phyloP scores from a whole-genome alignment of 2,797 vertebrate species.

The Leucoraja ocellata region DNA sequence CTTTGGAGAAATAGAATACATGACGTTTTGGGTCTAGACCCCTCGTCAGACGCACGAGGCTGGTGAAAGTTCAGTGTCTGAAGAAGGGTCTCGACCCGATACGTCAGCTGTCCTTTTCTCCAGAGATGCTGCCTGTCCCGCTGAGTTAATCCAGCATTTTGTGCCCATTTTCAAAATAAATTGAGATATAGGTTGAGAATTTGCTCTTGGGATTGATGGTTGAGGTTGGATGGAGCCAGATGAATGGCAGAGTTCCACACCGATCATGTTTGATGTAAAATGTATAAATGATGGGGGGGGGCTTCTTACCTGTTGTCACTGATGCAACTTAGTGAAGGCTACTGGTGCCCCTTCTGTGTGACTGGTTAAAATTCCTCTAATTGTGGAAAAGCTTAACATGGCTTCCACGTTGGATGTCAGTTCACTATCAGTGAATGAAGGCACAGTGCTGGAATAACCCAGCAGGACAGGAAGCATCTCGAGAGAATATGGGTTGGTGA shows the following conservation, averaged over 20 bases:
- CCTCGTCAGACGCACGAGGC: too few relatives aligned
- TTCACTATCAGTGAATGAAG: background rate
- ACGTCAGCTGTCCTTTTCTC: too few relatives aligned
- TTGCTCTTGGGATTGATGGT: background rate
- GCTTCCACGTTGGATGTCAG: background rate
- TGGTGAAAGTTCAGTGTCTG: too few relatives aligned
- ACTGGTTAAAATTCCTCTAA: background rate
- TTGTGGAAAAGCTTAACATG: background rate
- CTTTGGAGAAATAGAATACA: too few relatives aligned
- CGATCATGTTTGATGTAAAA: background rate
- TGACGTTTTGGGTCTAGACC: too few relatives aligned
- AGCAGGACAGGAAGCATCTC: too few relatives aligned
- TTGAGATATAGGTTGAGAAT: background rate
- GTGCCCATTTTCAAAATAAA: background rate
- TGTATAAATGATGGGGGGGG: background rate
- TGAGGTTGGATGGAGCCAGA: background rate
- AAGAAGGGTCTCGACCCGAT: too few relatives aligned
- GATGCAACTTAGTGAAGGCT: background rate
- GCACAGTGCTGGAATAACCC: too few relatives aligned
- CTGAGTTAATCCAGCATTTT: too few relatives aligned
- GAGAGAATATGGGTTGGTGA: too few relatives aligned
- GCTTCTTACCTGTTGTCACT: background rate
- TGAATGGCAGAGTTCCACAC: background rate
- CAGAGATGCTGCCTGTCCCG: too few relatives aligned
- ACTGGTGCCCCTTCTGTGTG: too few relatives aligned